These are phyloP conservation scores for Semnornis frantzii DNA, from an alignment of 2,113 vertebrate genomes.

Conservation along the genomic window DNA sequence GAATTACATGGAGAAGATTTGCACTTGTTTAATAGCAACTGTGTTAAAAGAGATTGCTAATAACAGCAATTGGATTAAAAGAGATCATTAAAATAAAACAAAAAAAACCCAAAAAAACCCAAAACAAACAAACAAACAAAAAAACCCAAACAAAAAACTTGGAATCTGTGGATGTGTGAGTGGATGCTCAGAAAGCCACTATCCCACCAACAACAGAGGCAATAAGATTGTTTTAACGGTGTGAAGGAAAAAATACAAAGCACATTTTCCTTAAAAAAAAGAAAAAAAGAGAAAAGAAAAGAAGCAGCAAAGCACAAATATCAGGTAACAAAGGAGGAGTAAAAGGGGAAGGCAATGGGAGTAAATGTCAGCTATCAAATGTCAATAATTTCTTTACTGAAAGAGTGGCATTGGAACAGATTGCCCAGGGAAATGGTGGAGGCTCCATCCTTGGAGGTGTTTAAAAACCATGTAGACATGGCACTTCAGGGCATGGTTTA, in stretches of 20 bases:
- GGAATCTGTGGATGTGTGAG: background rate
- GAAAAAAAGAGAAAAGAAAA: background rate
- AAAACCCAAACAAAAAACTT: background rate
- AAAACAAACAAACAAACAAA: no score
- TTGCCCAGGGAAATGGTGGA: no score
- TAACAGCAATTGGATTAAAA: background rate
- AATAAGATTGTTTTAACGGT: background rate
- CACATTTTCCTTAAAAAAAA: background rate
- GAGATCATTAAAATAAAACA: no score
- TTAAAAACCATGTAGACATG: no score
- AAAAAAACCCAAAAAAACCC: no score
- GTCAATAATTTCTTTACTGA: no score
- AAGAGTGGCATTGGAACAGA: no score
- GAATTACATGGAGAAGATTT: background rate
- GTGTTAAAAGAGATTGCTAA: background rate
- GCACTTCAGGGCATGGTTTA: no score
- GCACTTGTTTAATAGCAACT: background rate
- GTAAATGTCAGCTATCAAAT: background rate
- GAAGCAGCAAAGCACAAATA: background rate
- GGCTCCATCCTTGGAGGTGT: no score
- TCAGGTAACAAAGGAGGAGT: background rate
- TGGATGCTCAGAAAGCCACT: background rate
- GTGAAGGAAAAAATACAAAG: background rate
- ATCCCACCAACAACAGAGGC: background rate
- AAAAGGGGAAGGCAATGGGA: background rate